Conservation (phyloP, 2,888 invertebrate genomes). For the Tetranychus truncatus region DNA sequence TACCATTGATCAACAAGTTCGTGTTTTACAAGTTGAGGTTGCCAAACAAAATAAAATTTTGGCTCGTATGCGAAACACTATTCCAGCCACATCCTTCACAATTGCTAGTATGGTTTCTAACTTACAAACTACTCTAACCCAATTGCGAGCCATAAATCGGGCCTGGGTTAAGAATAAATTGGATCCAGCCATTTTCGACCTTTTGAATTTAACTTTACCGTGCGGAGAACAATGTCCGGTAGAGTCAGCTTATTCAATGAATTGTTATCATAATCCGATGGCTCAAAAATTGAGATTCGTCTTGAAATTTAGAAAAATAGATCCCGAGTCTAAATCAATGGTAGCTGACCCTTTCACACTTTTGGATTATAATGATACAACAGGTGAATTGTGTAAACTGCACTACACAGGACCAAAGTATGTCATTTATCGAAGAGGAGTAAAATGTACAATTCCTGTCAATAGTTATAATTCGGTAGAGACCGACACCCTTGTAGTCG, state of each 20-base stretch:
- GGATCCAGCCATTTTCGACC: not conserved
- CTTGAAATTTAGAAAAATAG: not conserved
- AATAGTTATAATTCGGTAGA: not conserved
- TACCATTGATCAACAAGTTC: not conserved
- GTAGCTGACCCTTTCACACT: not conserved
- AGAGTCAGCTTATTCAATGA: not conserved
- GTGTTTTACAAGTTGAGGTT: not conserved
- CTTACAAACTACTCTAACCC: not conserved
- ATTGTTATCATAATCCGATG: not conserved
- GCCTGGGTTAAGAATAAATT: not conserved
- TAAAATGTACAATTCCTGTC: not conserved
- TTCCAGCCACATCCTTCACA: not conserved
- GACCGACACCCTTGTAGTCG: not conserved
- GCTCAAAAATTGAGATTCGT: not conserved
- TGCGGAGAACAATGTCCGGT: not conserved
- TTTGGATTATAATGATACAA: not conserved
- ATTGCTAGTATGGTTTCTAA: not conserved
- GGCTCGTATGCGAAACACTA: not conserved
- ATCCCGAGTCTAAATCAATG: not conserved
- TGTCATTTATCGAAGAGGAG: not conserved
- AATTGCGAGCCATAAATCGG: not conserved
- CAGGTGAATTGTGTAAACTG: not conserved
- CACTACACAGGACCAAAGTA: conserved; percentile 8
- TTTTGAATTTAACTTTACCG: not conserved
- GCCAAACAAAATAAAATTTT: not conserved